phyloP scores from a whole-genome alignment of 2,113 vertebrate genomes.

The Forbesichthys papilliferus region DNA sequence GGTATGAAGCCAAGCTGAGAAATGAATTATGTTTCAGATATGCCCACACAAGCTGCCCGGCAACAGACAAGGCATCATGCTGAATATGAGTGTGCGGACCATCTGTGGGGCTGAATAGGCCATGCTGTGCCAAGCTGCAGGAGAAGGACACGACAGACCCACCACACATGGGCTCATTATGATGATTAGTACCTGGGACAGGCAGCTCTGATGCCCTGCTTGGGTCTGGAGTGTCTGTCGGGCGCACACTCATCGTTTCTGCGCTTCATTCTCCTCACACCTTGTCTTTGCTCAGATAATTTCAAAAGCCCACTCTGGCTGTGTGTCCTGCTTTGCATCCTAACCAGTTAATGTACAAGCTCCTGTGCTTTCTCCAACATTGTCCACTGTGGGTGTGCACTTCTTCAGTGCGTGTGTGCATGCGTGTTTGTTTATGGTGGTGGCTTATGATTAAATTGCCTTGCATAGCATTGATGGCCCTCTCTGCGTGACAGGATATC shows the following conservation, averaged over 20 bases:
- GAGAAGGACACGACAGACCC: slow-evolving; percentile 45
- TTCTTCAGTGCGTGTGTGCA: no score
- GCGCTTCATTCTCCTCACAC: not conserved
- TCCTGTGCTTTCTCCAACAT: no score
- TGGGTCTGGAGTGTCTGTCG: slow-evolving; percentile 15
- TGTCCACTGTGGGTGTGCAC: no score
- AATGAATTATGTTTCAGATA: slow-evolving; percentile 45
- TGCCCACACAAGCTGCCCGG: slow-evolving; percentile 57
- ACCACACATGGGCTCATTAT: slow-evolving; percentile 44
- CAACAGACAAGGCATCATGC: slow-evolving; percentile 68
- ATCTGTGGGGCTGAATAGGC: slow-evolving; percentile 69
- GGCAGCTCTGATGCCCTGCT: slow-evolving; percentile 22
- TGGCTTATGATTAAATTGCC: slow-evolving; percentile 29
- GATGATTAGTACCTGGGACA: slow-evolving; percentile 38
- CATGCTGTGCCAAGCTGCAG: slow-evolving; percentile 65
- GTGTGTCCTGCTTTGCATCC: not conserved
- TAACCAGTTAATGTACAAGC: no score
- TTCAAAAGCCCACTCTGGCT: not conserved
- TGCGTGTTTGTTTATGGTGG: not conserved
- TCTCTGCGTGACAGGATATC: slow-evolving; percentile 33
- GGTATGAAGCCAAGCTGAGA: slow-evolving; percentile 36
- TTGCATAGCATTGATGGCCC: slow-evolving; percentile 30
- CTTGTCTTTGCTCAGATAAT: not conserved
- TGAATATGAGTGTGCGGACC: slow-evolving; percentile 73
- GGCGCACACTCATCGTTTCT: slow-evolving; percentile 2